Percentiles rank a stretch among this genome's conserved stretches.
Evolutionary conservation across 2,113 vertebrate genomes (phyloP).

Genomic region (Chitala chitala): DNA sequence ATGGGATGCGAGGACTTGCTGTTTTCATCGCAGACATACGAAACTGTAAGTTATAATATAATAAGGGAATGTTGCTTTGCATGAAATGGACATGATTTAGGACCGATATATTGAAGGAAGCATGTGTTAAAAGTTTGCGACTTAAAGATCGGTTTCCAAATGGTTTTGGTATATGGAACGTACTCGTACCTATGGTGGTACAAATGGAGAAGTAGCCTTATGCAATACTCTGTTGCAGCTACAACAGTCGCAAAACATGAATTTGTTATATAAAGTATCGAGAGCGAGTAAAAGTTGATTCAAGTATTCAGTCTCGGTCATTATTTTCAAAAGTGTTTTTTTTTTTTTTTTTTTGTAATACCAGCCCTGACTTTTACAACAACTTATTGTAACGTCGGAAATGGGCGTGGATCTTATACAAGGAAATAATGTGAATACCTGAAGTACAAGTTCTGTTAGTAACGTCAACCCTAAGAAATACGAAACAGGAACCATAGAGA

Average conservation of each 20-base stretch:
- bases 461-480: not conserved
- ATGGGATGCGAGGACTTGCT: constrained; percentile 83
- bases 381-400: not conserved
- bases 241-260: not conserved
- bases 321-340: not conserved
- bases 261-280: not conserved
- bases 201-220: no score
- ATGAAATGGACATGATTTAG: not conserved
- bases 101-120: no score
- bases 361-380: not conserved
- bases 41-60: constrained; percentile 71
- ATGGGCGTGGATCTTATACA: not conserved
- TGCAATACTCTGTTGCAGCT: no score
- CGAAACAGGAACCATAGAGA: no score
- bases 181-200: no score
- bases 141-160: no score
- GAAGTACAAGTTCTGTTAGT: not conserved
- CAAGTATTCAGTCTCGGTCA: not conserved
- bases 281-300: not conserved
- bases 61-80: not conserved
- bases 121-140: no score
- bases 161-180: no score
- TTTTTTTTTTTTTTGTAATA: no score
- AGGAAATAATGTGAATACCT: not conserved
- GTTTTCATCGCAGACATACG: constrained; percentile 88